Conservation (phyloP, 1,140 invertebrate genomes). For the Homalodisca vitripennis region DNA sequence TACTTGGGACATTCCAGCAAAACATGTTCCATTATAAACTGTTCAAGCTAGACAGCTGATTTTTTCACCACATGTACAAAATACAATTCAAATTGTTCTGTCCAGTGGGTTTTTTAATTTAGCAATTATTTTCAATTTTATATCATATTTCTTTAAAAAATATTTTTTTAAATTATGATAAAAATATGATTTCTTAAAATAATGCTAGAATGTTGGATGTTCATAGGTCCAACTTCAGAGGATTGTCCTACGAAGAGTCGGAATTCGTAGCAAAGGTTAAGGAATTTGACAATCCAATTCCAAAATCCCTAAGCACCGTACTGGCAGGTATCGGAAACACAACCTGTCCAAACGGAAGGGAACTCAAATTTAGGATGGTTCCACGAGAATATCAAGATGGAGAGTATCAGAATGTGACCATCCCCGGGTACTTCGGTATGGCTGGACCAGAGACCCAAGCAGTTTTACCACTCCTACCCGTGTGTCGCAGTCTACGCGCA, state of each 20-base stretch:
- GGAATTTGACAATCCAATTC: neutral
- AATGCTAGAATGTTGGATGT: slow-evolving; percentile 7
- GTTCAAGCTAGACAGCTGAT: no score
- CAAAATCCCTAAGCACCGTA: neutral
- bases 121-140: no score
- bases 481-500: neutral
- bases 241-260: neutral
- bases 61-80: no score
- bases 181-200: no score
- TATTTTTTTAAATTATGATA: no score
- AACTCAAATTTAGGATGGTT: neutral
- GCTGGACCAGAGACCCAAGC: neutral
- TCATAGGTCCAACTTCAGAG: neutral
- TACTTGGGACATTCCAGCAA: no score
- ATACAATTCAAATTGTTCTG: no score
- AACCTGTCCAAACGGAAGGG: neutral
- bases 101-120: no score
- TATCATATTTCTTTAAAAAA: no score
- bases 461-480: neutral
- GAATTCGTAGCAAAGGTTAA: neutral
- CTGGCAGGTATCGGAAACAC: neutral
- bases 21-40: no score
- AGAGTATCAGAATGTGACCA: neutral
- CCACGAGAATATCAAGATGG: neutral
- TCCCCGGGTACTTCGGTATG: neutral